Conservation (phyloP, 1,140 invertebrate species). For the Drosophila oshimai region DNA sequence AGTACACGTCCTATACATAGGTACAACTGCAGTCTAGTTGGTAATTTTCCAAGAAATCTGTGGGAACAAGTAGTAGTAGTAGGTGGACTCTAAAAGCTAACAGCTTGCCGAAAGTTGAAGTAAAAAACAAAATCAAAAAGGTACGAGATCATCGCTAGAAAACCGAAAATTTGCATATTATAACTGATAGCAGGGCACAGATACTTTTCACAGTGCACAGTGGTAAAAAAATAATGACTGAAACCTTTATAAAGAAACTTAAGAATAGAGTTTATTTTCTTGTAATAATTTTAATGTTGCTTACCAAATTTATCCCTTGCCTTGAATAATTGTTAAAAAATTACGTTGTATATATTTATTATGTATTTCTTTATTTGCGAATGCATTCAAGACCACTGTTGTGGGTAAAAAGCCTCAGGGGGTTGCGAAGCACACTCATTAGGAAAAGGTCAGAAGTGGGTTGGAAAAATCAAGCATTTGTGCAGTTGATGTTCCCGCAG, state of each 20-base stretch:
- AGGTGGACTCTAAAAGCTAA: slow-evolving; percentile 6
- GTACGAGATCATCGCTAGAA: slow-evolving; percentile 5
- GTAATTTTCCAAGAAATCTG: slow-evolving; percentile 44
- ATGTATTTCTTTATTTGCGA: background rate
- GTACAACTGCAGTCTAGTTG: slow-evolving; percentile 6
- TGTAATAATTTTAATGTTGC: background rate
- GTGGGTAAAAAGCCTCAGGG: background rate
- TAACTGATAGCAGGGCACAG: slow-evolving; percentile 16
- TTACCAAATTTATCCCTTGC: background rate
- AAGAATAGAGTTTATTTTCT: background rate
- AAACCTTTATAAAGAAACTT: background rate
- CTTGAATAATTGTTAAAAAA: background rate
- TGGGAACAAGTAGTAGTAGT: slow-evolving; percentile 16
- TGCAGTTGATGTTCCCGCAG: slow-evolving; percentile 64
- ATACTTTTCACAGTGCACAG: slow-evolving; percentile 6
- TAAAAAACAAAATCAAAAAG: background rate
- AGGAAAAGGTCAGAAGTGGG: slow-evolving; percentile 63
- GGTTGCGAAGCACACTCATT: slow-evolving; percentile 40
- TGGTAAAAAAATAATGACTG: background rate
- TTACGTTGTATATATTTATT: background rate
- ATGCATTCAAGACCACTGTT: background rate
- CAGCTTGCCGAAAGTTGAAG: slow-evolving; percentile 32
- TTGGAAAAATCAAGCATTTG: slow-evolving; percentile 70
- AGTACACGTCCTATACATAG: background rate
- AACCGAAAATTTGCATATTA: slow-evolving; percentile 27